Evolutionary conservation across 2,797 vertebrate species (phyloP).

Genomic region (Bovichtus variegatus): DNA sequence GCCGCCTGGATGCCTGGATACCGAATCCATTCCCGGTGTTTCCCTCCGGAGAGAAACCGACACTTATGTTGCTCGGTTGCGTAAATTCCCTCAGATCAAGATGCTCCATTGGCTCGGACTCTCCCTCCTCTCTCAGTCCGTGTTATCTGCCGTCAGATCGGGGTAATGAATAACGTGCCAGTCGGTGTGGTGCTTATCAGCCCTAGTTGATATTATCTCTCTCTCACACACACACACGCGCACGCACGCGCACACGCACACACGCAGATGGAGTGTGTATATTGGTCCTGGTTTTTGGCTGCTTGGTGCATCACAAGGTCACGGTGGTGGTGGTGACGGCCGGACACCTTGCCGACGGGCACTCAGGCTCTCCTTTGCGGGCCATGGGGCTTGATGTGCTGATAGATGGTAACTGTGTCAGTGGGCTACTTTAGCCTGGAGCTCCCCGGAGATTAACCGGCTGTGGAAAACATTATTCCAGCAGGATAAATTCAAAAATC

Average conservation of each 20-base stretch:
- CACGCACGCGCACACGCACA: background rate
- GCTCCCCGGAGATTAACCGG: slow-evolving; percentile 6
- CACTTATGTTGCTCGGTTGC: background rate
- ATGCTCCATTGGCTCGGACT: background rate
- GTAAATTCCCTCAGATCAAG: background rate
- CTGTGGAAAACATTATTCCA: background rate
- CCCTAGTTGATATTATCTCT: slow-evolving; percentile 42
- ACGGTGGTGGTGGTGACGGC: slow-evolving; percentile 18
- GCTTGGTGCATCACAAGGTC: slow-evolving; percentile 72
- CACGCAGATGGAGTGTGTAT: background rate
- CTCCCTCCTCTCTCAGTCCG: background rate
- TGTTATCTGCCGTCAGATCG: slow-evolving; percentile 14
- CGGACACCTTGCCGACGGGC: slow-evolving; percentile 8
- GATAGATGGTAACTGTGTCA: slow-evolving; percentile 43
- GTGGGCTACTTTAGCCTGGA: slow-evolving; percentile 24
- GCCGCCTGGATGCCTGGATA: slow-evolving; percentile 25
- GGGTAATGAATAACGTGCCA: slow-evolving; percentile 30
- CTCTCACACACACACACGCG: background rate
- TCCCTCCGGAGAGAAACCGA: slow-evolving; percentile 15
- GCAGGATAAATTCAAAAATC: background rate
- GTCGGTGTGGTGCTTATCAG: slow-evolving; percentile 42
- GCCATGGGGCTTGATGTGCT: background rate
- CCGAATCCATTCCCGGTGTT: slow-evolving; percentile 32
- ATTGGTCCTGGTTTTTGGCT: slow-evolving; percentile 33
- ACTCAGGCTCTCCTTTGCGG: background rate